Evolutionary conservation across 2,797 vertebrate species (phyloP).

Genomic region (Periparus ater): DNA sequence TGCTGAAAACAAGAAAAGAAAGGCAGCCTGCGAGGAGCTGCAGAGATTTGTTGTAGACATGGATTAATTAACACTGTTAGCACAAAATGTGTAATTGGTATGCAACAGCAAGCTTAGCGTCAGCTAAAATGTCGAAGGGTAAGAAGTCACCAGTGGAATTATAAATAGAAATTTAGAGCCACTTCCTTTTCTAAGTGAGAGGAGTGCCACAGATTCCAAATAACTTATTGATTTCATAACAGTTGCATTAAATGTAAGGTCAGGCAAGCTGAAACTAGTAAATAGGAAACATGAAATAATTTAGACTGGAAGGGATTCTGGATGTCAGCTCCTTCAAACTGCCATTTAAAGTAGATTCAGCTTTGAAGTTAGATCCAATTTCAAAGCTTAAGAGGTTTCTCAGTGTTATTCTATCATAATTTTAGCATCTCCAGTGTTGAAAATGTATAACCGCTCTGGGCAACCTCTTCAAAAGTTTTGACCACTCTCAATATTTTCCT

Average conservation of each 20-base stretch:
- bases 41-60: not conserved
- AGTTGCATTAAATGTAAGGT: not conserved
- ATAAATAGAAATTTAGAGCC: conserved; percentile 7
- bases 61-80: not conserved
- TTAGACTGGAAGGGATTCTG: not conserved
- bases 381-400: not conserved
- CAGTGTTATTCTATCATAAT: not conserved
- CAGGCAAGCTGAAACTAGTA: conserved; percentile 1
- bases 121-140: not conserved
- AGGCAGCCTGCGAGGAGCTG: not conserved
- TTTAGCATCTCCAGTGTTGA: not conserved
- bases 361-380: not conserved
- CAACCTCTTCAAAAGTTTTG: not conserved
- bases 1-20: not conserved
- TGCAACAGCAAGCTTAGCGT: not conserved
- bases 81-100: not conserved
- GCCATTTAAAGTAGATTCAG: not conserved
- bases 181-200: not conserved
- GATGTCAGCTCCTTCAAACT: not conserved
- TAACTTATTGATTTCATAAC: conserved; percentile 9
- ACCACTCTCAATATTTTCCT: not conserved
- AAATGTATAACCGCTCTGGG: not conserved
- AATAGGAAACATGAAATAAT: not conserved
- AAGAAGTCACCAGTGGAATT: not conserved
- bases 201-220: not conserved